Conservation (phyloP, 92 coral and sea anemone species). For the Palythoa heliodiscus region DNA sequence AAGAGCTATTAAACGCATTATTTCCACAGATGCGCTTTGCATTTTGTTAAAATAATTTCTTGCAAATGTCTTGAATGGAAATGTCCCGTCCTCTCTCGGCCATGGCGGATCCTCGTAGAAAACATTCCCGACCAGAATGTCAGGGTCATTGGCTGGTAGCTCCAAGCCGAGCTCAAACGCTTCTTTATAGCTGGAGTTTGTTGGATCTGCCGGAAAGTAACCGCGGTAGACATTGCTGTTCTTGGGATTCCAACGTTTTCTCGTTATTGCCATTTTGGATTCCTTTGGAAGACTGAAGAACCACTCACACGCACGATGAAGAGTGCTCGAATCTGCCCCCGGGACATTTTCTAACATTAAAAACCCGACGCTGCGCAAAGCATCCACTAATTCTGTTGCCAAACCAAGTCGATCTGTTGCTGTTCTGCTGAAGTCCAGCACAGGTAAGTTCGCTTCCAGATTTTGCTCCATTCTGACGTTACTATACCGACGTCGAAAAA, state of each 20-base stretch:
- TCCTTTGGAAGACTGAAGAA: constrained; percentile 44
- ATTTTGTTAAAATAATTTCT: constrained; percentile 40
- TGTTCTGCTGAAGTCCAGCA: constrained; percentile 30
- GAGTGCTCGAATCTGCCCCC: constrained; percentile 21
- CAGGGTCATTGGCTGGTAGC: constrained; percentile 24
- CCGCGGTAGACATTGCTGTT: constrained; percentile 58
- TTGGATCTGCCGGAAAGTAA: constrained; percentile 50
- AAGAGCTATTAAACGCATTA: constrained; percentile 56
- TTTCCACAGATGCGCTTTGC: constrained; percentile 49
- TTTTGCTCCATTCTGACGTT: constrained; percentile 4
- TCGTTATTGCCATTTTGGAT: constrained; percentile 32
- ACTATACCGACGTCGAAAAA: no score
- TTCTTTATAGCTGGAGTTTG: constrained; percentile 47
- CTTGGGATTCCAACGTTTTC: constrained; percentile 47
- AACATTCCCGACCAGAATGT: constrained; percentile 43
- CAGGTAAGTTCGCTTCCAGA: constrained; percentile 16
- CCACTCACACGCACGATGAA: constrained; percentile 43
- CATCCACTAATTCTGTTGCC: constrained; percentile 51
- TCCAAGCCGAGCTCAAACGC: constrained; percentile 46
- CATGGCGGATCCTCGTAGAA: constrained; percentile 59
- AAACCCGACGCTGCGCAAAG: constrained; percentile 49
- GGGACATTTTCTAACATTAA: constrained; percentile 42
- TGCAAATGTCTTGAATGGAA: constrained; percentile 34
- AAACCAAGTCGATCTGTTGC: constrained; percentile 38
- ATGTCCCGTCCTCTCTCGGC: constrained; percentile 57